Conservation (phyloP, 2,113 vertebrate genomes). For the Sander vitreus region DNA sequence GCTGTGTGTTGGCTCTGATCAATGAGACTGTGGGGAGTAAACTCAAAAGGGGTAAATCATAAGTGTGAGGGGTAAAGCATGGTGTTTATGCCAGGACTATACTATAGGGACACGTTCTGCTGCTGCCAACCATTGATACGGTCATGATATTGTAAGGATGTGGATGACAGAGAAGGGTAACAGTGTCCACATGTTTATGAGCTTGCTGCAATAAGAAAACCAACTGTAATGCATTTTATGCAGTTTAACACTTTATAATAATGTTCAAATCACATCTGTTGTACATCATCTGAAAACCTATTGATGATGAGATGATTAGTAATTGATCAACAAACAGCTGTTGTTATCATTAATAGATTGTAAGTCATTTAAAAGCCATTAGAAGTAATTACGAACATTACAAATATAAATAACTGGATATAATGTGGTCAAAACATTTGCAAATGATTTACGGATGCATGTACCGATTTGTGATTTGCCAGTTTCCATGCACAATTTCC, state of each 20-base stretch:
- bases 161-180: background rate
- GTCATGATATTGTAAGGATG: background rate
- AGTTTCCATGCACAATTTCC: background rate
- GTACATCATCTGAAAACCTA: background rate
- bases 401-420: conserved; percentile 3
- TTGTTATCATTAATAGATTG: background rate
- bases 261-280: conserved; percentile 15
- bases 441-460: conserved; percentile 25
- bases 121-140: conserved; percentile 11
- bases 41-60: conserved; percentile 17
- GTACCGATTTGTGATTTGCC: background rate
- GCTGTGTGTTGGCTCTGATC: conserved; percentile 26
- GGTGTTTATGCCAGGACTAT: conserved; percentile 6
- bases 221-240: background rate
- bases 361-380: conserved; percentile 18
- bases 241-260: background rate
- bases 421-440: conserved; percentile 13
- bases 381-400: background rate
- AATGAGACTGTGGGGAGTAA: conserved; percentile 18
- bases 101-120: background rate
- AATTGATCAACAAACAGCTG: background rate
- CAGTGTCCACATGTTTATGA: background rate
- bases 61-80: background rate
- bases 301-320: background rate
- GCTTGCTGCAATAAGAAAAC: background rate